A percentile compares a stretch with the other conserved stretches of the same genome.
These are phyloP conservation scores for Octomys mimax DNA, from an alignment of 2,797 vertebrate genomes.

Conservation along the genomic window DNA sequence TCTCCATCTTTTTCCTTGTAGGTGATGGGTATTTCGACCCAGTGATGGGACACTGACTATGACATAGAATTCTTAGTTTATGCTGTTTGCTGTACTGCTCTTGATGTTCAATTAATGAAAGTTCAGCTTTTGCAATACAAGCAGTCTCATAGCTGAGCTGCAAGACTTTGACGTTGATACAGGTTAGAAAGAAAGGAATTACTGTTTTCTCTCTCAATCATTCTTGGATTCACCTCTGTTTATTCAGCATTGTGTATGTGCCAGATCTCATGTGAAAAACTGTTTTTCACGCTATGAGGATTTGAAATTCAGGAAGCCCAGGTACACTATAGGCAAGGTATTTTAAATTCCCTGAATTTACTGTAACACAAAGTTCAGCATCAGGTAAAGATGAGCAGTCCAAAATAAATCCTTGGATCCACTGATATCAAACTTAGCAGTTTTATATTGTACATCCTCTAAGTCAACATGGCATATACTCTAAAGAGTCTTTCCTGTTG, in stretches of 20 bases:
- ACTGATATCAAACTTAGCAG: conserved; percentile 36
- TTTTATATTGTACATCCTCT: conserved; percentile 13
- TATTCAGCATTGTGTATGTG: neutral
- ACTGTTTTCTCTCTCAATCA: neutral
- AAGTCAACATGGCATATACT: conserved; percentile 14
- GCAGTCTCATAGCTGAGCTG: neutral
- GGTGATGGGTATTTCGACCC: neutral
- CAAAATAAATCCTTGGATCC: neutral
- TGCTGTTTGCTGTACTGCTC: neutral
- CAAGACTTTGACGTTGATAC: neutral
- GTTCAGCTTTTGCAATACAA: neutral
- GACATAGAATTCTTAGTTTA: neutral
- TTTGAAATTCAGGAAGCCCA: conserved; percentile 69
- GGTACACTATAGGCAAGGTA: conserved; percentile 59
- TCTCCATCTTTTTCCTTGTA: neutral
- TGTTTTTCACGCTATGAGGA: neutral
- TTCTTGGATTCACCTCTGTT: neutral
- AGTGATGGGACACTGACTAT: neutral
- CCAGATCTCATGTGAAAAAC: conserved; percentile 3
- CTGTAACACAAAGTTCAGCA: conserved; percentile 31
- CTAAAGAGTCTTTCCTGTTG: conserved; percentile 65
- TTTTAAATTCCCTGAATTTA: neutral
- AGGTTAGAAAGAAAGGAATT: neutral
- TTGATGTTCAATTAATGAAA: neutral
- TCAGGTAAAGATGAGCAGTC: neutral